A percentile compares a stretch with the other conserved stretches of the same genome.
Evolutionary conservation across 1,140 invertebrate genomes (phyloP).

Genomic region (Drosophila sproati): DNA sequence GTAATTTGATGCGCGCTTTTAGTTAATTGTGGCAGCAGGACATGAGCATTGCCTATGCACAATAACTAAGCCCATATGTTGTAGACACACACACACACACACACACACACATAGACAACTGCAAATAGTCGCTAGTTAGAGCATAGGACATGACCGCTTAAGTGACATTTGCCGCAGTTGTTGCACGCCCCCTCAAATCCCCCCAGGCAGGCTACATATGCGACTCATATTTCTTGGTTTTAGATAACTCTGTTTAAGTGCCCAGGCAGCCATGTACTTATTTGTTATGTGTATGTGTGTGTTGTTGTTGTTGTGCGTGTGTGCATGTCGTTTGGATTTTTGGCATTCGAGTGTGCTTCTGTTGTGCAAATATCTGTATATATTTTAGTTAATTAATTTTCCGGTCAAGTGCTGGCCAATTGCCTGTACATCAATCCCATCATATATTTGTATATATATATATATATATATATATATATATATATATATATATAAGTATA

Average conservation of each 20-base stretch:
- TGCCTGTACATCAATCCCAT: conserved; percentile 34
- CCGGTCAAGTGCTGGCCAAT: conserved; percentile 67
- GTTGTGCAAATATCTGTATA: conserved; percentile 41
- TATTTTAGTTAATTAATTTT: conserved; percentile 83
- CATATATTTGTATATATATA: not conserved
- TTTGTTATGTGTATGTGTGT: not conserved
- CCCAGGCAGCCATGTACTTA: conserved; percentile 2
- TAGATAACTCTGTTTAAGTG: conserved; percentile 61
- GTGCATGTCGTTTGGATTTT: conserved; percentile 27
- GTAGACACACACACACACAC: conserved; percentile 22
- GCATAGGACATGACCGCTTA: conserved; percentile 43
- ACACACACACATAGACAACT: conserved; percentile 10
- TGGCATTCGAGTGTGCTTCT: conserved; percentile 26
- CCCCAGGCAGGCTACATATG: conserved; percentile 23
- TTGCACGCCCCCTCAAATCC: conserved; percentile 14
- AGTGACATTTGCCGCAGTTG: conserved; percentile 76
- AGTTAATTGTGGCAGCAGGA: conserved; percentile 82
- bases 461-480: not conserved
- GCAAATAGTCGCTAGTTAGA: conserved; percentile 27
- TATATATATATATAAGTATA: not conserved
- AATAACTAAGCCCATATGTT: conserved; percentile 69
- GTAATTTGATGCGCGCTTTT: conserved; percentile 82
- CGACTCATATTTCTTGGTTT: conserved; percentile 68
- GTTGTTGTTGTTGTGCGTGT: not conserved
- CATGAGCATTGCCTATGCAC: conserved; percentile 71